These are phyloP conservation scores for Manacus vitellinus DNA, from an alignment of 2,113 vertebrate species.

Conservation along the genomic window DNA sequence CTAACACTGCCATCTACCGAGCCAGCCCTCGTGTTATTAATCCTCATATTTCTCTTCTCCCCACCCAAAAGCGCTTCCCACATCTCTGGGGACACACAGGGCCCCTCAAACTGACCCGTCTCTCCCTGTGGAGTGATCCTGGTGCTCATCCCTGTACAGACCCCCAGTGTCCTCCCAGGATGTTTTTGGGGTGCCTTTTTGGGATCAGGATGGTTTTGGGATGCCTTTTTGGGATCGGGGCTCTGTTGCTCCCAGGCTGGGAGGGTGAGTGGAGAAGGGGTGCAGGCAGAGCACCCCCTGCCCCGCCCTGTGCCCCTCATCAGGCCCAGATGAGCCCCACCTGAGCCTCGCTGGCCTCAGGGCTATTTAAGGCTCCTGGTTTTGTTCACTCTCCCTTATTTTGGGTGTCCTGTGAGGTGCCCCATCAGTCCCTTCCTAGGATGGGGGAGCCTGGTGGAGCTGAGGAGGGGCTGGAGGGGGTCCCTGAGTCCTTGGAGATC, in stretches of 20 bases:
- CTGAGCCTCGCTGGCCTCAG: not conserved
- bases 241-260: not conserved
- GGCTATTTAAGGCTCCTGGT: not conserved
- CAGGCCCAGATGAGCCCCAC: not conserved
- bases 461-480: accelerated
- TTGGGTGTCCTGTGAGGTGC: accelerated
- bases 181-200: not conserved
- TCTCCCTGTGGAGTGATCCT: accelerated
- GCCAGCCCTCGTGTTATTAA: accelerated
- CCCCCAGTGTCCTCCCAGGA: accelerated
- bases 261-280: not conserved
- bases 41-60: accelerated
- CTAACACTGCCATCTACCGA: slow-evolving; percentile 34
- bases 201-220: not conserved
- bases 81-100: accelerated
- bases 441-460: not conserved
- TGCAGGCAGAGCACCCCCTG: not conserved
- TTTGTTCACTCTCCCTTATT: accelerated
- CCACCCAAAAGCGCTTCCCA: not conserved
- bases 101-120: accelerated
- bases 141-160: not conserved
- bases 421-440: accelerated
- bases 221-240: not conserved
- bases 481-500: not conserved
- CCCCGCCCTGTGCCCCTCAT: not conserved